These are phyloP conservation scores for Morus bassanus DNA, from an alignment of 2,797 vertebrate genomes.

Conservation along the genomic window DNA sequence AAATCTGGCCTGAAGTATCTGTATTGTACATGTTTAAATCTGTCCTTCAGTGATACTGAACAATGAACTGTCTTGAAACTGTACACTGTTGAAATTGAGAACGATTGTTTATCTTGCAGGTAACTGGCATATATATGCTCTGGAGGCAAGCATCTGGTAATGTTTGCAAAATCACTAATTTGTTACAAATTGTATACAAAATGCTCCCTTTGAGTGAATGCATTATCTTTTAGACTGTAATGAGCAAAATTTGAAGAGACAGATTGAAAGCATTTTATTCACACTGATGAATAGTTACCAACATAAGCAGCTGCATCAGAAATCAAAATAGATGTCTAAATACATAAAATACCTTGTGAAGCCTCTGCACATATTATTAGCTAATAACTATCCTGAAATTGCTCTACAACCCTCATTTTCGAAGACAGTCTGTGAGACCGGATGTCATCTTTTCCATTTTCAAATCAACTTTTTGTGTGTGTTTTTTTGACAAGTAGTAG, in stretches of 20 bases:
- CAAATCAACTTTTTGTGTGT: not conserved
- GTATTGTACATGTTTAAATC: not conserved
- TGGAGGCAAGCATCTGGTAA: not conserved
- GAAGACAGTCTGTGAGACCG: not conserved
- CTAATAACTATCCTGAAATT: conserved; percentile 20
- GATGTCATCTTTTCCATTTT: conserved; percentile 26
- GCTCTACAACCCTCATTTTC: conserved; percentile 11
- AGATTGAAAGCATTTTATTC: not conserved
- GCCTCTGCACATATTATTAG: not conserved
- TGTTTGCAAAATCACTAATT: conserved; percentile 6
- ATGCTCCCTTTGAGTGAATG: not conserved
- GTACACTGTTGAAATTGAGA: not conserved
- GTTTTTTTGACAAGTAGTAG: conserved; percentile 27
- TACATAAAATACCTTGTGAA: not conserved
- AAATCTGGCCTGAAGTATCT: not conserved
- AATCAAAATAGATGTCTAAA: conserved; percentile 33
- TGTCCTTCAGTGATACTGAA: not conserved
- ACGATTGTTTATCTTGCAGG: not conserved
- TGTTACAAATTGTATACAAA: not conserved
- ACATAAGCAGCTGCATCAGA: not conserved
- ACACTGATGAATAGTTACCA: not conserved
- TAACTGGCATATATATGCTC: not conserved
- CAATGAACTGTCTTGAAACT: not conserved
- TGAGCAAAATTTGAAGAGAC: not conserved
- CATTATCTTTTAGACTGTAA: not conserved